These are phyloP conservation scores for Mormyrus proboscirostris DNA, from an alignment of 2,797 vertebrate species.

Conservation along the genomic window DNA sequence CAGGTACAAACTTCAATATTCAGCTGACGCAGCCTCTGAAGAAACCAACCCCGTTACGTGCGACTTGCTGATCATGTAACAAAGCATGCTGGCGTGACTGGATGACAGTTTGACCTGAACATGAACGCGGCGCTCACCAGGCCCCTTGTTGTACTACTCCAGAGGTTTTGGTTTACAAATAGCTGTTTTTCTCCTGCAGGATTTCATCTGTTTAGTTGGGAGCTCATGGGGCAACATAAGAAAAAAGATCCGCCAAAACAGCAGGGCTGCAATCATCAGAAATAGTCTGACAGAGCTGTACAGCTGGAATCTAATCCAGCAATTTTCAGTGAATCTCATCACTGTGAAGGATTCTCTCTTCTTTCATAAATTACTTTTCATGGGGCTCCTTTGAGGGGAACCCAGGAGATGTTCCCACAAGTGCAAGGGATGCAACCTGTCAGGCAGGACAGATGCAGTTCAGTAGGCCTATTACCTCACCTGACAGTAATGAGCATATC, in stretches of 20 bases:
- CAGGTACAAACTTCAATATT: not conserved
- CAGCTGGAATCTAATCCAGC: not conserved
- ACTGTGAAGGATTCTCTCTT: not conserved
- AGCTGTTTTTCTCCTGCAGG: not conserved
- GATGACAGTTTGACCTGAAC: not conserved
- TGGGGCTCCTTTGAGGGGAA: not conserved
- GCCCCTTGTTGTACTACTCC: not conserved
- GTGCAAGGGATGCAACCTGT: not conserved
- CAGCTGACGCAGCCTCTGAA: not conserved
- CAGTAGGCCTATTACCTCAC: conserved; percentile 9
- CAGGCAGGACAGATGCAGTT: conserved; percentile 4
- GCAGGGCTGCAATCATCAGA: not conserved
- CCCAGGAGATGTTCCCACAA: not conserved
- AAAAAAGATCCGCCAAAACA: not conserved
- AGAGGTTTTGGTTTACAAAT: not conserved
- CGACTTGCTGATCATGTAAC: not conserved
- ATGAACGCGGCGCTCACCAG: not conserved
- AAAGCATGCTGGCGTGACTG: not conserved
- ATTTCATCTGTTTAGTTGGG: not conserved
- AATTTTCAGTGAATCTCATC: not conserved
- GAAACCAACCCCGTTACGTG: not conserved
- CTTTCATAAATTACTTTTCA: not conserved
- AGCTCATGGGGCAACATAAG: not conserved
- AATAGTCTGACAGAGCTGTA: not conserved
- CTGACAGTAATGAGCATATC: not conserved